Percentiles rank a stretch among this genome's conserved stretches.
These are phyloP conservation scores for Lasius fuliginosus DNA, from an alignment of 2,888 invertebrate genomes.

Conservation along the genomic window DNA sequence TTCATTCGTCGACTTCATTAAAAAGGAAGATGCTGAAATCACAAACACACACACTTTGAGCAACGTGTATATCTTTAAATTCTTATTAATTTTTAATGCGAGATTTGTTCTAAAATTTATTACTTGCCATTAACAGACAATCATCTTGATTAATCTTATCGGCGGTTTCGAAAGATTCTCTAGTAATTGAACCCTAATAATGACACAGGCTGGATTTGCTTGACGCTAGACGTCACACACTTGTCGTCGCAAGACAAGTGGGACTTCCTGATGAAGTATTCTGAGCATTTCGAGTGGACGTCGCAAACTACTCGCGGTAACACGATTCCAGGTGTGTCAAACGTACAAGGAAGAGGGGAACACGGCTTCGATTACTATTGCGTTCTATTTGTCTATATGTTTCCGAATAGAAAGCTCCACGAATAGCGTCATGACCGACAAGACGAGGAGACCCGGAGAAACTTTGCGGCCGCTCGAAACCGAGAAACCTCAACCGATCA, in stretches of 20 bases:
- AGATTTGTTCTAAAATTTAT: neutral
- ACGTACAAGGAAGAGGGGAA: neutral
- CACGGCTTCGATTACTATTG: neutral
- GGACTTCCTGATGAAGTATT: conserved; percentile 77
- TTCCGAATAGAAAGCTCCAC: conserved; percentile 17
- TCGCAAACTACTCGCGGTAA: conserved; percentile 26
- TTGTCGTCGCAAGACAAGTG: conserved; percentile 77
- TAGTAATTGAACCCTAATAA: conserved; percentile 20
- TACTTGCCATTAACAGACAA: neutral
- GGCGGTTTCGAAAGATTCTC: neutral
- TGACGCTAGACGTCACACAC: conserved; percentile 69
- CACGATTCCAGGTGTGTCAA: conserved; percentile 11
- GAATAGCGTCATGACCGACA: neutral
- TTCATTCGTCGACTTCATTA: neutral
- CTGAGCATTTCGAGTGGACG: conserved; percentile 72
- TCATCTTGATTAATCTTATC: neutral
- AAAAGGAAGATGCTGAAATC: neutral
- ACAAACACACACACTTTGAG: neutral
- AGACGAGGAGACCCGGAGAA: conserved; percentile 28
- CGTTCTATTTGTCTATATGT: neutral
- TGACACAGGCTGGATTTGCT: conserved; percentile 75
- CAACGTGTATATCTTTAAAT: neutral
- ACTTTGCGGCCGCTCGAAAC: neutral
- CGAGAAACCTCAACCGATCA: conserved; percentile 63
- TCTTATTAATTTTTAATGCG: neutral